Percentiles rank a stretch among this genome's conserved stretches.
These are phyloP conservation scores for Pygmarrhopalites habei DNA, from an alignment of 1,140 invertebrate species.

Conservation along the genomic window DNA sequence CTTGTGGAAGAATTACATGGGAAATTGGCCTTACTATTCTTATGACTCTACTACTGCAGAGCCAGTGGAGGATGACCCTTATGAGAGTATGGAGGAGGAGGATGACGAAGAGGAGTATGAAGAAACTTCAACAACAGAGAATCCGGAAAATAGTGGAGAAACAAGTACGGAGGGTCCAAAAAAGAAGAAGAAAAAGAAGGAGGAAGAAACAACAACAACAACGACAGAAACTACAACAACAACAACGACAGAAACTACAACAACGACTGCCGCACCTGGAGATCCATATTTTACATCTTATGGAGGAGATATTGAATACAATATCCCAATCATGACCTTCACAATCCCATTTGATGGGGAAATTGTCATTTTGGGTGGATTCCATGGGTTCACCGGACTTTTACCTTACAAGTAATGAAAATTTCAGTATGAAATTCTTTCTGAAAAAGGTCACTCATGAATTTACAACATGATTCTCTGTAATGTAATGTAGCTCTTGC, in stretches of 20 bases:
- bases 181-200: slow-evolving; percentile 3
- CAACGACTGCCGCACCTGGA: not conserved
- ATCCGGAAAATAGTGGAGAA: not conserved
- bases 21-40: not conserved
- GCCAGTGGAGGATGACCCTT: not conserved
- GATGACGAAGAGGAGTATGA: slow-evolving; percentile 9
- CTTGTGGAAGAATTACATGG: not conserved
- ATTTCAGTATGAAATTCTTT: too few species aligned
- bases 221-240: slow-evolving; percentile 3
- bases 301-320: slow-evolving; percentile 39
- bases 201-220: not conserved
- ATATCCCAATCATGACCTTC: slow-evolving; percentile 36
- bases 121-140: not conserved
- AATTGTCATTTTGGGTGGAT: slow-evolving; percentile 37
- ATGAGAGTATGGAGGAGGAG: not conserved
- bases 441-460: too few species aligned
- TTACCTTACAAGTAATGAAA: slow-evolving; percentile 22
- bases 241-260: slow-evolving; percentile 6
- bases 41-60: not conserved
- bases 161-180: not conserved
- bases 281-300: slow-evolving; percentile 33
- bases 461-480: too few species aligned
- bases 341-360: slow-evolving; percentile 39
- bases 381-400: slow-evolving; percentile 38
- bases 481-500: too few species aligned